Evolutionary conservation across 2,113 vertebrate genomes (phyloP).

Genomic region (Lipophrys pholis): DNA sequence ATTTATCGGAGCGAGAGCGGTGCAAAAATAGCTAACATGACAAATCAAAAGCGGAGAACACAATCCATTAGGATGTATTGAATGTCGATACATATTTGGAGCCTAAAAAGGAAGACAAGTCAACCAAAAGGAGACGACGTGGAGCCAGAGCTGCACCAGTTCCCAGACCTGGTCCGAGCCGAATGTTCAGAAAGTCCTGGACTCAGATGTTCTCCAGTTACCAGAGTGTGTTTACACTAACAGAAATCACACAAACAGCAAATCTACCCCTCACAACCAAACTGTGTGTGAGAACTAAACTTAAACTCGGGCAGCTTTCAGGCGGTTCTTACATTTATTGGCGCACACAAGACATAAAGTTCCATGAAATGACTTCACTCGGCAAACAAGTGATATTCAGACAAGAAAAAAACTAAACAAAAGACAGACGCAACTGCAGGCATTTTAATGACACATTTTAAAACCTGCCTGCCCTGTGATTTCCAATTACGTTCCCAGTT

Average conservation of each 20-base stretch:
- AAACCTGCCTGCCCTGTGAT: not conserved
- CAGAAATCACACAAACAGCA: conserved; percentile 21
- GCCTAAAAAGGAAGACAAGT: conserved; percentile 38
- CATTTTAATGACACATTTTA: not conserved
- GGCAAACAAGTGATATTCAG: not conserved
- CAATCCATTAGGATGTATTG: conserved; percentile 25
- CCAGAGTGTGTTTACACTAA: conserved; percentile 18
- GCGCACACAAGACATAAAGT: too few relatives aligned
- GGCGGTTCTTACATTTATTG: too few relatives aligned
- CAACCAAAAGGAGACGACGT: conserved; percentile 26
- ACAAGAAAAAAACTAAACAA: not conserved
- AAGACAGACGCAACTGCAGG: too few relatives aligned
- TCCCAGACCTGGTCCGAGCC: conserved; percentile 16
- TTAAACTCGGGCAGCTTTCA: not conserved
- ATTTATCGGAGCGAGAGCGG: not conserved
- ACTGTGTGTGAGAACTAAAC: not conserved
- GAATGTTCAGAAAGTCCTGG: conserved; percentile 13
- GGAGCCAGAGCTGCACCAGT: conserved; percentile 29
- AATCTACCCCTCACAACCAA: not conserved
- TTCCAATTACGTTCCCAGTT: not conserved
- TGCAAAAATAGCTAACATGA: conserved; percentile 23
- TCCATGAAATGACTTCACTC: conserved; percentile 11
- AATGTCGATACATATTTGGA: conserved; percentile 13
- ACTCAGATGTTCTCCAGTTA: conserved; percentile 42
- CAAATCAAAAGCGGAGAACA: not conserved